Evolutionary conservation across 2,797 vertebrate genomes (phyloP), one percentile per base, ranked within the genome.

Genomic region (Manis javanica): DNA sequence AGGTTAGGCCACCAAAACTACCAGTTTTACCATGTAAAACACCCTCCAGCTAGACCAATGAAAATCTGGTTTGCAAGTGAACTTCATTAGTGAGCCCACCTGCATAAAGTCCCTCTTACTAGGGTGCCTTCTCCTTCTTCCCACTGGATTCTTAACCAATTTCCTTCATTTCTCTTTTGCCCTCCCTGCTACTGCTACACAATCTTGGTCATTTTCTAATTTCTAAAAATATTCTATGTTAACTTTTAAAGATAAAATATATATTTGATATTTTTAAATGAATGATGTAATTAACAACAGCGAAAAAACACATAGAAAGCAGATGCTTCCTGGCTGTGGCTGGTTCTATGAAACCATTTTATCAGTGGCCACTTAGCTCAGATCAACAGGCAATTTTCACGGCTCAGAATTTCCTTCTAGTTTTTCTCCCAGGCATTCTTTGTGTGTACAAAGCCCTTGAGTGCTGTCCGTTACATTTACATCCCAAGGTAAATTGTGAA

Each of bases 221-320:
- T 88, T 96, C 46, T 71, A 5, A 64, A 91, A 78, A 46, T 84
- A 84, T 74, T 59, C 34, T 81, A 66, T 81, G 74, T 68, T 66
- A 34, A 39, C 21, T 83, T 81, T 24, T 39, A 51, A 26, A 94
- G 59, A 75, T 75, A 31, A 94, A 94, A 69, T 15, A 12, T 78
- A 46, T 46, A 46, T 69, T 71, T 64, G 39, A 37, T 24, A 53
- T 63, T 87, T 87, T 91, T 59, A 37, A 87, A 16, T 21, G 46
- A 83, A 69, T 64, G 69, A 61, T 53, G 3, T 71, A 64, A 77
- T 69, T 21, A 51, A 34, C 42, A 51, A n/a, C 51, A 63, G 26
- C 53, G 39, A 81, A 72, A 57, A 72, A 61, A 29, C 24, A 46
- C 7, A 21, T 18, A 63, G 69, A 84, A 89, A 37, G 49, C 46